Base-by-base conservation (phyloP, 2,888 invertebrate species). In the Lepidochrysops patricia region DNA sequence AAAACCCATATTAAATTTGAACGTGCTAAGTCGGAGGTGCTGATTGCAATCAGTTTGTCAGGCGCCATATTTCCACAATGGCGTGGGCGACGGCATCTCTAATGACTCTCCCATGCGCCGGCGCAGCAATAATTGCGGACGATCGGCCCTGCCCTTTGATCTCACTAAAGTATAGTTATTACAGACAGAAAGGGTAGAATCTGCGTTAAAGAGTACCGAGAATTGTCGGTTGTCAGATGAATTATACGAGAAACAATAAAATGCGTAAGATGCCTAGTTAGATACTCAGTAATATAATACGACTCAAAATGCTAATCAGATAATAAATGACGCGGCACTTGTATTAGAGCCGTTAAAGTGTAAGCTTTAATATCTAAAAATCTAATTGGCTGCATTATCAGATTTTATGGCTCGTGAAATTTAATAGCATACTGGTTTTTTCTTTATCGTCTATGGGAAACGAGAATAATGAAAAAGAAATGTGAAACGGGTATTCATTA, bases 141-240 rank as follows among this genome's bases (percentile, higher is more conserved):
- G 78, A 76, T 80, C 81, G 82, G 82, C 80, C 76, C 72, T 82
- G 87, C 83, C 87, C 88, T 88, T 86, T 88, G 87, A 87, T 86
- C 87, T 83, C 66, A 65, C 72, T 72, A 74, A 76, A 79, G 77
- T 80, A 83, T 84, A 83, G 86, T 87, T 87, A 88, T 87, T 88
- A 86, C 77, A 74, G 76, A 77, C 78, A 76, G 76, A 76, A 77
- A 82, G 85, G 84, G 80, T 82, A 82, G 82, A 84, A 85, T 86
- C 78, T 80, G 78, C 80, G 80, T 75, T 85, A 85, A 85, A 84
- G 76, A 80, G 75, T 79, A 69, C 67, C 66, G 63, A 64, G 71
- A 71, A 74, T 74, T 70, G 74, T 72, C 73, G 77, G 74, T 76
- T 82, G 84, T 81, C 83, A 75, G 76, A 83, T 83, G 82, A 84